A percentile compares a stretch with the other conserved stretches of the same genome.
phyloP scores from a whole-genome alignment of 2,888 invertebrate species.

The Drosophila parthenogenetica region DNA sequence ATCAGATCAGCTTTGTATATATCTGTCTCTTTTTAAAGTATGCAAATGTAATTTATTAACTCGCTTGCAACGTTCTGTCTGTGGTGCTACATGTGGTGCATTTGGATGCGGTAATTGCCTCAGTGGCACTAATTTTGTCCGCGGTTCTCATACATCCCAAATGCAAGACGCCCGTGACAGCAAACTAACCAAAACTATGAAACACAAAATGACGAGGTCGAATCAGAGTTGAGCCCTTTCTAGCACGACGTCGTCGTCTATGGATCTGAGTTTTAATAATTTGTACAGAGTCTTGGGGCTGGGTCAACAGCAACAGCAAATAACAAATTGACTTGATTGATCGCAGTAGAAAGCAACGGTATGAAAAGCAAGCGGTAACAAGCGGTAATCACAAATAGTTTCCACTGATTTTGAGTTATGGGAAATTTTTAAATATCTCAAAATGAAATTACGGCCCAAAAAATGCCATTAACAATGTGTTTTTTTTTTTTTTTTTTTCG shows the following conservation, averaged over 20 bases:
- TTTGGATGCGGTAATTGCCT: conserved; percentile 59
- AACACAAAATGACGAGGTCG: conserved; percentile 54
- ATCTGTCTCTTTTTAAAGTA: conserved; percentile 15
- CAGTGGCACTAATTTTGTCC: conserved; percentile 51
- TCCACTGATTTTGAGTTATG: conserved; percentile 82
- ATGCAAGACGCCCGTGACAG: conserved; percentile 47
- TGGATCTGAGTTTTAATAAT: conserved; percentile 47
- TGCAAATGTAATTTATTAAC: conserved; percentile 44
- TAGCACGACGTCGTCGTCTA: conserved; percentile 11
- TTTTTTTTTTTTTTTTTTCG: not conserved
- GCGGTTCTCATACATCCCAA: conserved; percentile 45
- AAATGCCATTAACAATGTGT: conserved; percentile 79
- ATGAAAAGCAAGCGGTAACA: conserved; percentile 73
- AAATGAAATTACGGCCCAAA: conserved; percentile 71
- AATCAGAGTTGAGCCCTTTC: conserved; percentile 25
- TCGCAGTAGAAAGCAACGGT: conserved; percentile 72
- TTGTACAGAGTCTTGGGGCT: conserved; percentile 51
- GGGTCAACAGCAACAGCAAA: conserved; percentile 48
- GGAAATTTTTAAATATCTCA: conserved; percentile 73
- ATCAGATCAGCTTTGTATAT: conserved; percentile 10
- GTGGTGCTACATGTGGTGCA: conserved; percentile 30
- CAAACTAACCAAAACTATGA: conserved; percentile 51
- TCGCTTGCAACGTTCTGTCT: not conserved
- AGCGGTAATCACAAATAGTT: conserved; percentile 82
- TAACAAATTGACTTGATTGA: conserved; percentile 76